Evolutionary conservation across 2,797 vertebrate species (phyloP).

Genomic region (Tauraco hartlaubi): DNA sequence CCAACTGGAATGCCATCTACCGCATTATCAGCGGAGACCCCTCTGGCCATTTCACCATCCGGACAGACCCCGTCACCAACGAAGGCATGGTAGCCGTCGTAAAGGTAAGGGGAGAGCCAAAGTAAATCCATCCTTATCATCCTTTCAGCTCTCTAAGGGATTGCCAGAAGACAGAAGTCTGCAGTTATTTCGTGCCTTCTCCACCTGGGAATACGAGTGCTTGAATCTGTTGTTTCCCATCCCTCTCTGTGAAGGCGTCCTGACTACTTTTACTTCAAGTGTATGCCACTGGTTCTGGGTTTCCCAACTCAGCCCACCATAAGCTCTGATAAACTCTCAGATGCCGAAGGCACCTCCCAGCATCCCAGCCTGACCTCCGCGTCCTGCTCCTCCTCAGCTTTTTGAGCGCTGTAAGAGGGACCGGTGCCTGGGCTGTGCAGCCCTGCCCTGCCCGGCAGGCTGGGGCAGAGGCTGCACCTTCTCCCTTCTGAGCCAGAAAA

Average conservation of each 20-base stretch:
- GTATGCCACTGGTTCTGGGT: fast-evolving
- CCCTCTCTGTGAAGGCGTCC: not conserved
- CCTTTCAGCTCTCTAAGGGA: not conserved
- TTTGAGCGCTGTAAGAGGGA: not conserved
- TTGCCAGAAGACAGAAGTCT: not conserved
- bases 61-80: constrained; percentile 91
- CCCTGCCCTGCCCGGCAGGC: not conserved
- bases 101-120: constrained; percentile 82
- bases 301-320: not conserved
- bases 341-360: not conserved
- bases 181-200: not conserved
- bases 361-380: fast-evolving
- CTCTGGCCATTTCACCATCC: constrained; percentile 89
- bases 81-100: constrained; percentile 94
- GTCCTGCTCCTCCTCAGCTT: not conserved
- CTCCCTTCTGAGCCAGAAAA: not conserved
- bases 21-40: constrained; percentile 94
- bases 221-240: not conserved
- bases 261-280: not conserved
- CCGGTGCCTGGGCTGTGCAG: not conserved
- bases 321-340: not conserved
- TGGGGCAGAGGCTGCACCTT: not conserved
- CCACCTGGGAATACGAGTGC: fast-evolving
- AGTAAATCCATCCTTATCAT: fast-evolving
- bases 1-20: constrained; percentile 95